Percentiles rank a stretch among this genome's conserved stretches.
These are phyloP conservation scores for Phymorhynchus buccinoides DNA, from an alignment of 1,140 invertebrate species.

Conservation along the genomic window DNA sequence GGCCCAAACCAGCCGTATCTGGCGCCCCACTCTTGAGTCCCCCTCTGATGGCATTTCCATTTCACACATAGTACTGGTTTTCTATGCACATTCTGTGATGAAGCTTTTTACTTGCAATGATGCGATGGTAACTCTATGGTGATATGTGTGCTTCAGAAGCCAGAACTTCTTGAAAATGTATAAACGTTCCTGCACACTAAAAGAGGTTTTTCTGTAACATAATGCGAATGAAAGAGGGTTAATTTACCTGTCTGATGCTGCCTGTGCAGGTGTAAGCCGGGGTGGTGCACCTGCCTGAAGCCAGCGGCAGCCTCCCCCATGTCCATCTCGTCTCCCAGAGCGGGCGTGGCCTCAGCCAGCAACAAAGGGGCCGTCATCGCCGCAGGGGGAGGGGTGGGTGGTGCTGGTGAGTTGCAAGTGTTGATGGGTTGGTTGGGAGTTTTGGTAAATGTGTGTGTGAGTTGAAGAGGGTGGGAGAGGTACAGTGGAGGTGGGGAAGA, in stretches of 20 bases:
- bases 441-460: neutral
- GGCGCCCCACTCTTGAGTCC: no score
- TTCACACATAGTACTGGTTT: no score
- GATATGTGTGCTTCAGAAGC: no score
- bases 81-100: no score
- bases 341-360: conserved; percentile 37
- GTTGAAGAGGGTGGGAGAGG: neutral
- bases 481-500: neutral
- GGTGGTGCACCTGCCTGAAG: conserved; percentile 49
- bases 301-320: conserved; percentile 36
- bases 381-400: conserved; percentile 46
- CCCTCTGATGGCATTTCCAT: no score
- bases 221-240: no score
- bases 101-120: no score
- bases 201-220: no score
- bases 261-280: conserved; percentile 56
- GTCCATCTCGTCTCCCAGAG: conserved; percentile 53
- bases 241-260: neutral
- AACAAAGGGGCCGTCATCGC: conserved; percentile 51
- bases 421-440: neutral
- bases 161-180: no score
- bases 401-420: conserved; percentile 36
- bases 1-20: no score
- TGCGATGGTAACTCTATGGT: no score
- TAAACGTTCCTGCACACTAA: no score